These are phyloP conservation scores for Mus minutoides DNA, from an alignment of 2,797 vertebrate genomes.

Conservation along the genomic window DNA sequence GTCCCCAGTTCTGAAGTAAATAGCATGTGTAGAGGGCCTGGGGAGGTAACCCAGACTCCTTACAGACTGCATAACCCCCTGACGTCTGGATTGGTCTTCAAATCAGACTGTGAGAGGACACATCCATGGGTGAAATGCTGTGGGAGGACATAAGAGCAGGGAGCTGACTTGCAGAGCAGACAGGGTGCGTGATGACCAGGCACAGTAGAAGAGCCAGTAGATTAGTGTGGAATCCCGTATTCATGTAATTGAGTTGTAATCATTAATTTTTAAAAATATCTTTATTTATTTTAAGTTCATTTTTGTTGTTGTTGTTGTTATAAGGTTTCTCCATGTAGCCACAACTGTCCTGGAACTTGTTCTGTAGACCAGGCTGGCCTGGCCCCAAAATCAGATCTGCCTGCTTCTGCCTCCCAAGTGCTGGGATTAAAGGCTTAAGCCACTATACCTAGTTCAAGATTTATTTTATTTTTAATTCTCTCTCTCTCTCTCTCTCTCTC, in stretches of 20 bases:
- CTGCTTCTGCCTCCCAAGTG: background rate
- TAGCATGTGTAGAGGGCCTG: background rate
- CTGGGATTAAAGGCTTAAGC: background rate
- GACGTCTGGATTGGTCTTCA: background rate
- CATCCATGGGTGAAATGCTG: slow-evolving; percentile 32
- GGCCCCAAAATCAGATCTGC: background rate
- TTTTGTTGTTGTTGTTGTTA: no score
- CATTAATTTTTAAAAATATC: background rate
- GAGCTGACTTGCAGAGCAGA: slow-evolving; percentile 21
- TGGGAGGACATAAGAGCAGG: slow-evolving; percentile 46
- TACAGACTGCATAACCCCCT: background rate
- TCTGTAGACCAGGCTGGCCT: background rate
- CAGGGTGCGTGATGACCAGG: background rate
- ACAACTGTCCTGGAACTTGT: background rate
- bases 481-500: no score
- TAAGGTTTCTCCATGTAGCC: background rate
- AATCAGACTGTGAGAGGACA: background rate
- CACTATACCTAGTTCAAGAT: background rate
- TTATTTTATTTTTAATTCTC: background rate
- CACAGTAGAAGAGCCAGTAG: background rate
- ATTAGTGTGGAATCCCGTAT: background rate
- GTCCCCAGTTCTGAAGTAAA: slow-evolving; percentile 38
- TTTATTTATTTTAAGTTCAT: background rate
- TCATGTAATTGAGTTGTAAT: background rate
- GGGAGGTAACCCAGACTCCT: background rate